Percentiles rank a stretch among this genome's conserved stretches.
Evolutionary conservation across 2,888 invertebrate species (phyloP).

Genomic region (Pachliopta kotzebuea): DNA sequence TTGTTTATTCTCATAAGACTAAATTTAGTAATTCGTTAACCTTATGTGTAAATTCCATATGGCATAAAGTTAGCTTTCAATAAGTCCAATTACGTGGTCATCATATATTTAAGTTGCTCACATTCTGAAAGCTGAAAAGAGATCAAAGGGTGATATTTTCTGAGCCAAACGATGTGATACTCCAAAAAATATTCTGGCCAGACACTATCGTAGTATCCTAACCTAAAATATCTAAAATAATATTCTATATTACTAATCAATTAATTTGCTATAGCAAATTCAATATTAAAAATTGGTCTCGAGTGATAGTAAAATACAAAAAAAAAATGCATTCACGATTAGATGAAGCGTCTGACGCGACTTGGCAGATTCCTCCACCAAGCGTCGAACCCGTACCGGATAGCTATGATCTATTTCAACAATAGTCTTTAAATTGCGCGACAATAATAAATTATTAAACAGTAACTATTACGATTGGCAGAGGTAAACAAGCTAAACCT

Average conservation of each 20-base stretch:
- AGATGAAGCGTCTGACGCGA: constrained; percentile 60
- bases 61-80: constrained; percentile 81
- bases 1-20: constrained; percentile 73
- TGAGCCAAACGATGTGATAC: constrained; percentile 81
- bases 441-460: constrained; percentile 79
- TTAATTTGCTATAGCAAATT: constrained; percentile 75
- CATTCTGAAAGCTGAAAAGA: constrained; percentile 80
- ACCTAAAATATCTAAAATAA: constrained; percentile 79
- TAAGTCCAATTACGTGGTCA: constrained; percentile 74
- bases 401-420: constrained; percentile 79
- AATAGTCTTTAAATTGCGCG: constrained; percentile 75
- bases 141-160: constrained; percentile 79
- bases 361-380: constrained; percentile 32
- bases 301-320: constrained; percentile 64
- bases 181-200: constrained; percentile 80
- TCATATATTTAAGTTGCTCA: constrained; percentile 74
- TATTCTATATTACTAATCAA: constrained; percentile 75
- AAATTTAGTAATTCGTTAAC: constrained; percentile 81
- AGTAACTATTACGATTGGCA: constrained; percentile 79
- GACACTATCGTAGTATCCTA: constrained; percentile 80
- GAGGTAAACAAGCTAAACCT: constrained; percentile 79
- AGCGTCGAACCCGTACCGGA: constrained; percentile 58
- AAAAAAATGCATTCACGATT: constrained; percentile 67
- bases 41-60: constrained; percentile 80
- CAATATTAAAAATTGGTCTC: constrained; percentile 77